phyloP scores from a whole-genome alignment of 2,113 vertebrate genomes.

The Hemicordylus capensis region DNA sequence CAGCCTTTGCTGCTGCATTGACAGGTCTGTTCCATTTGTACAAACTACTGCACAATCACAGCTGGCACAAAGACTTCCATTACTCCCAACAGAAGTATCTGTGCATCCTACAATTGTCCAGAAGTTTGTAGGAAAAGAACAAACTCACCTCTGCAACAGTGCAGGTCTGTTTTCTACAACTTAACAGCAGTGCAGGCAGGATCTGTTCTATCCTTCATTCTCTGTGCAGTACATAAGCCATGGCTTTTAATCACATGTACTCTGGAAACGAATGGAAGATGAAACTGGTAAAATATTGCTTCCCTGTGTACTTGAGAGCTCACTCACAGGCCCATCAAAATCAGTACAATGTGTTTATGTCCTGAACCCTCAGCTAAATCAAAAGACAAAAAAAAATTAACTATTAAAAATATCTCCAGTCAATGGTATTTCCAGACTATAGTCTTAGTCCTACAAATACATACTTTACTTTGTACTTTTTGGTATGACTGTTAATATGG shows the following conservation, averaged over 20 bases:
- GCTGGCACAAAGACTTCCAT: no score
- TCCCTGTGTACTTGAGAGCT: neutral
- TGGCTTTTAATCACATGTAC: constrained; percentile 30
- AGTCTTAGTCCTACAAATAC: neutral
- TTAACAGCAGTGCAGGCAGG: no score
- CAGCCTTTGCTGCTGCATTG: no score
- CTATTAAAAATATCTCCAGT: constrained; percentile 21
- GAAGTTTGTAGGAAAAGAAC: no score
- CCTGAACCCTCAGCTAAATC: neutral
- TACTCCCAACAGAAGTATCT: no score
- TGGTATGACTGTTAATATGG: neutral
- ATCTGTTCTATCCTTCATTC: no score
- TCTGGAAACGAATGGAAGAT: constrained; percentile 33
- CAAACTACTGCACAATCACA: no score
- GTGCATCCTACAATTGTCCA: no score
- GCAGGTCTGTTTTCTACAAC: no score
- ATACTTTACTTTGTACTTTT: neutral
- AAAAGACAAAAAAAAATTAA: constrained; percentile 33
- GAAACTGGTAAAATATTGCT: neutral
- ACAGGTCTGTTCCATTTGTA: no score
- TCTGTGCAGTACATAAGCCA: no score
- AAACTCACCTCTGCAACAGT: no score
- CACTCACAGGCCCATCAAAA: neutral
- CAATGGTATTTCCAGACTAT: neutral
- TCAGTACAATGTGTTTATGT: neutral